A percentile compares a stretch with the other conserved stretches of the same genome.
Conservation (phyloP, 2,888 invertebrate species). For the Hypena proboscidalis region DNA sequence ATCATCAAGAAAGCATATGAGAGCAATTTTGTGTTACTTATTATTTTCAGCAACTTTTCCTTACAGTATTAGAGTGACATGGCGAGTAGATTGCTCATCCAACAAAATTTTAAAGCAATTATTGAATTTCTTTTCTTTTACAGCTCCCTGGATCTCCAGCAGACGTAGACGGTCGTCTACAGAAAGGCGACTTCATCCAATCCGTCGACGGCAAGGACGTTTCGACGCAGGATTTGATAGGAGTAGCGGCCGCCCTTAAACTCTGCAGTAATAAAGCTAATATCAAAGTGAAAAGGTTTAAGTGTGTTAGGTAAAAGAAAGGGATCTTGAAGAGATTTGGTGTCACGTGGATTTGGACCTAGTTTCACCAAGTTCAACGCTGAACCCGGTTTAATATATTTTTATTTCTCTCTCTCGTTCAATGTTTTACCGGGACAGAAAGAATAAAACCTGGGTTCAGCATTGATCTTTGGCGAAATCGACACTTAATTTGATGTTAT, state of each 20-base stretch:
- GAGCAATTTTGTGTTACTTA: too few species aligned
- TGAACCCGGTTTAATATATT: too few species aligned
- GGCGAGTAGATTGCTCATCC: too few species aligned
- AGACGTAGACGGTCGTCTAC: conserved; percentile 93
- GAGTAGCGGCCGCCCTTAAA: conserved; percentile 95
- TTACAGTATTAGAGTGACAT: too few species aligned
- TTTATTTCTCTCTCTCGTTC: too few species aligned
- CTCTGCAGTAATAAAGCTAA: conserved; percentile 92
- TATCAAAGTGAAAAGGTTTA: conserved; percentile 94
- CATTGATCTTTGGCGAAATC: too few species aligned
- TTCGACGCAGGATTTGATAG: conserved; percentile 90
- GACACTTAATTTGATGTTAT: too few species aligned
- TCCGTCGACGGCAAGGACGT: conserved; percentile 95
- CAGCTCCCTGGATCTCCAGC: conserved; percentile 96
- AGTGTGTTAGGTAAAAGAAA: conserved; percentile 81
- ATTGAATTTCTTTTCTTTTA: conserved; percentile 10
- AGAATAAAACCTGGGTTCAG: too few species aligned
- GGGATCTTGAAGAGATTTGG: background rate
- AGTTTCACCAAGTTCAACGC: too few species aligned
- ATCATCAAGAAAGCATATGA: too few species aligned
- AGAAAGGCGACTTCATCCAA: conserved; percentile 96
- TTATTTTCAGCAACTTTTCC: too few species aligned
- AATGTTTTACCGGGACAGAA: too few species aligned
- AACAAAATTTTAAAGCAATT: background rate
- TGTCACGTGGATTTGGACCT: conserved; percentile 6